A percentile compares a stretch with the other conserved stretches of the same genome.
phyloP scores from a whole-genome alignment of 2,113 vertebrate species.

The Nothobranchius kuhntae region DNA sequence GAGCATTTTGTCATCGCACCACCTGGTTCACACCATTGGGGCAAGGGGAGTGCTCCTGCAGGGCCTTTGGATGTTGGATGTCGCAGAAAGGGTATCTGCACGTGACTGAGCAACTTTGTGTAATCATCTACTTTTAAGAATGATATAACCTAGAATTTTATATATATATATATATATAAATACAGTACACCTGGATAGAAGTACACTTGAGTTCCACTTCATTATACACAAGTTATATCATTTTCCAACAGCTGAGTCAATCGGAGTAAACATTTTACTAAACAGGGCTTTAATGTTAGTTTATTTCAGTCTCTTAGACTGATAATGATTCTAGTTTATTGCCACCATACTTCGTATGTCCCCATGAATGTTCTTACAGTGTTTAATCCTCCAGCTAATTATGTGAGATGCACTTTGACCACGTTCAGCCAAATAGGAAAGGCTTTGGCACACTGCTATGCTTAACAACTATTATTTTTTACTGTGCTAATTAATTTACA shows the following conservation, averaged over 20 bases:
- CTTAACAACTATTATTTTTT: slow-evolving; percentile 12
- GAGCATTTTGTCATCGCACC: slow-evolving; percentile 76
- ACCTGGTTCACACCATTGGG: slow-evolving; percentile 68
- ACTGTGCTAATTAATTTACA: slow-evolving; percentile 21
- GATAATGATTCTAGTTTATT: background rate
- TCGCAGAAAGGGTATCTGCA: slow-evolving; percentile 42
- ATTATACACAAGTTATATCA: background rate
- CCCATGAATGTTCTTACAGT: background rate
- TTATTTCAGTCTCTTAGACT: background rate
- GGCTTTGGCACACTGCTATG: slow-evolving; percentile 4
- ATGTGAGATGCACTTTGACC: slow-evolving; percentile 14
- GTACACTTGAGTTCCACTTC: background rate
- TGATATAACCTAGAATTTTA: slow-evolving; percentile 25
- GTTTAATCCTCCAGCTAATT: slow-evolving; percentile 23
- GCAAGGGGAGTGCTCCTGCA: slow-evolving; percentile 46
- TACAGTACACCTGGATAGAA: no score
- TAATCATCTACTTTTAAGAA: slow-evolving; percentile 42
- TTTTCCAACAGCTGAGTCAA: background rate
- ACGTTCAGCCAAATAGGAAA: slow-evolving; percentile 1
- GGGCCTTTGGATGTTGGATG: slow-evolving; percentile 50
- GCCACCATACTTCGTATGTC: background rate
- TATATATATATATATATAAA: no score
- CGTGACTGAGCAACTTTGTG: slow-evolving; percentile 66
- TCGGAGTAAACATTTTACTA: background rate
- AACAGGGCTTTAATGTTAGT: background rate